Evolutionary conservation across 1,140 invertebrate genomes (phyloP), one percentile per base, ranked within the genome.

Genomic region (Trissolcus basalis): DNA sequence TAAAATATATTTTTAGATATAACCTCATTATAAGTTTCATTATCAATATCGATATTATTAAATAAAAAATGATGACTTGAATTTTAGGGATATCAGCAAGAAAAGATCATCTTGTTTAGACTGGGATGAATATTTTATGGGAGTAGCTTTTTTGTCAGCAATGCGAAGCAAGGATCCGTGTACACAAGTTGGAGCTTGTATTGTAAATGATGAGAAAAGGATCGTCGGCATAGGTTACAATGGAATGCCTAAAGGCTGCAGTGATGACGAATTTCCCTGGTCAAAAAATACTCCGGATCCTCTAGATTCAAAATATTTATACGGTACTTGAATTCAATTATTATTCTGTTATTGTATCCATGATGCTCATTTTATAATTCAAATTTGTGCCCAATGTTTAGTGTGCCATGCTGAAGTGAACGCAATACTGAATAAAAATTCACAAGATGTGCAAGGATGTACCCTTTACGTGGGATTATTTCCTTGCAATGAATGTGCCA

Each of bases 341-440:
- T 27, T 27, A 27, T 44, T 44, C 12, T 13, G 43, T 39, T 15
- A n/a, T n/a, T n/a, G n/a, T n/a, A n/a, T n/a, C n/a, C n/a, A n/a
- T n/a, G n/a, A n/a, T n/a, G n/a, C n/a, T 54, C 11, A 11, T 15
- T 54, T 11, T 19, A 19, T 4, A 48, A 27, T 47, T 27, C 19
- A 27, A 43, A 33, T 43, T 39, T 65, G 27, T 27, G 19, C 1
- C 51, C 61, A 48, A 78, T 73, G 77, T 93, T 75, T 86, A 96
- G 97, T 99, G 0, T 98, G 97, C 76, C 97, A 99, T 89, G 97
- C 98, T 32, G 98, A 99, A 90, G 90, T 98, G 86, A 99, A 99
- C 90, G 97, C 98, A 9, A 96, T 99, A 65, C 78, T 98, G 0
- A 99, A 99, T 83, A 97, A 94, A 85, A 98, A 96, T 83, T 89